These are phyloP conservation scores for Apodemia duryi DNA, from an alignment of 2,888 invertebrate species.

Conservation along the genomic window DNA sequence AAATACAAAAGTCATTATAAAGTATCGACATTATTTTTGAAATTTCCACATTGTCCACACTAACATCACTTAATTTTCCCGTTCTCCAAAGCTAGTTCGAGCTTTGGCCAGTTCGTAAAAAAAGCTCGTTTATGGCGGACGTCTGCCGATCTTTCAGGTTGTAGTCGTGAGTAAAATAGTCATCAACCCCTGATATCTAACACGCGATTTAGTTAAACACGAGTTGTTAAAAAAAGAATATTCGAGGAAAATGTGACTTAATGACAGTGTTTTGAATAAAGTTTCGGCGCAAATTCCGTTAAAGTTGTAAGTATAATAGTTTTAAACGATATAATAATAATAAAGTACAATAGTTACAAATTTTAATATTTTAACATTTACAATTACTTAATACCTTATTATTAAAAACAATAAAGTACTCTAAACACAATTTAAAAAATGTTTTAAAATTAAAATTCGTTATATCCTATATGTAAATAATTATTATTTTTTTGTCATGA, in stretches of 20 bases:
- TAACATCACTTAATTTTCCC: slow-evolving; percentile 55
- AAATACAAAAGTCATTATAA: background rate
- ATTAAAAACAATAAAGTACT: no score
- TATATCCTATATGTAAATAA: no score
- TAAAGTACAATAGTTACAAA: no score
- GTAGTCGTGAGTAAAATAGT: slow-evolving; percentile 31
- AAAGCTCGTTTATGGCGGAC: slow-evolving; percentile 36
- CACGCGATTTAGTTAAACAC: slow-evolving; percentile 30
- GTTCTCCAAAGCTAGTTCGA: slow-evolving; percentile 38
- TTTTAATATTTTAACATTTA: no score
- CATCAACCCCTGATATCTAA: slow-evolving; percentile 27
- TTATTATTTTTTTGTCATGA: no score
- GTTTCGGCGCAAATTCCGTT: slow-evolving; percentile 33
- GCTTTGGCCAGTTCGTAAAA: slow-evolving; percentile 46
- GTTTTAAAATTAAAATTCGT: no score
- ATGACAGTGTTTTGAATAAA: slow-evolving; percentile 26
- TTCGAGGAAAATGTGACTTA: slow-evolving; percentile 41
- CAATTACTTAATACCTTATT: no score
- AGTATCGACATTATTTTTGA: slow-evolving; percentile 37
- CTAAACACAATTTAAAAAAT: no score
- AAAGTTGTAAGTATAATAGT: slow-evolving; percentile 35
- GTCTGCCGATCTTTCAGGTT: slow-evolving; percentile 26
- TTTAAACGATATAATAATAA: no score
- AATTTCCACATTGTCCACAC: slow-evolving; percentile 35
- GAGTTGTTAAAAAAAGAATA: slow-evolving; percentile 21